phyloP scores from a whole-genome alignment of 2,113 vertebrate genomes.

The Eurystomus gularis region DNA sequence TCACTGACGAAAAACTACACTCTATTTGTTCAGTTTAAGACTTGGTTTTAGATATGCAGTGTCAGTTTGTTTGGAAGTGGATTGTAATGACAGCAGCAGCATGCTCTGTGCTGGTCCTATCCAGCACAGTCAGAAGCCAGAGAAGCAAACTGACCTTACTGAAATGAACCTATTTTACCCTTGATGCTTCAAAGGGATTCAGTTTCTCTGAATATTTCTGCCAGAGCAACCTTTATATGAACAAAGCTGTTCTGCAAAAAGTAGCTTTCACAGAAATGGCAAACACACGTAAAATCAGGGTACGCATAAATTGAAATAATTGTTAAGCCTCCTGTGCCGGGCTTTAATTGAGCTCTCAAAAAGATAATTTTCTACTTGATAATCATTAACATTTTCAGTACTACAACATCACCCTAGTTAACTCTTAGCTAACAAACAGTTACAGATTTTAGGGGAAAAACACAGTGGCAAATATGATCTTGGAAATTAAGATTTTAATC shows the following conservation, averaged over 20 bases:
- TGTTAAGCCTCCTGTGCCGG: not conserved
- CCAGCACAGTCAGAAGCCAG: not conserved
- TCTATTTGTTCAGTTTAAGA: not conserved
- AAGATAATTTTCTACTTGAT: not conserved
- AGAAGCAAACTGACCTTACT: not conserved
- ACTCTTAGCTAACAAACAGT: not conserved
- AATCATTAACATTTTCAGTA: not conserved
- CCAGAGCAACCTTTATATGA: not conserved
- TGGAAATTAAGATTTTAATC: not conserved
- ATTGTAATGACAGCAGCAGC: not conserved
- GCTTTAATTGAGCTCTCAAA: not conserved
- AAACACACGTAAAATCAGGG: not conserved
- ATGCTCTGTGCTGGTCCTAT: not conserved
- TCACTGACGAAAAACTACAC: not conserved
- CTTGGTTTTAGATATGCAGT: not conserved
- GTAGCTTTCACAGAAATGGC: not conserved
- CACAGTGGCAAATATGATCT: not conserved
- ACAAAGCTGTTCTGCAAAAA: not conserved
- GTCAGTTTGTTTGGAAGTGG: not conserved
- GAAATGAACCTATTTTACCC: not conserved
- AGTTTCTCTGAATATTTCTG: not conserved
- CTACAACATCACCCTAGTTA: not conserved
- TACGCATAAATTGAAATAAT: not conserved
- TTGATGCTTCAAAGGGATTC: conserved; percentile 5
- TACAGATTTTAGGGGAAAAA: not conserved